Conservation (phyloP, 2,113 vertebrate species). For the Hirundichthys speculiger region DNA sequence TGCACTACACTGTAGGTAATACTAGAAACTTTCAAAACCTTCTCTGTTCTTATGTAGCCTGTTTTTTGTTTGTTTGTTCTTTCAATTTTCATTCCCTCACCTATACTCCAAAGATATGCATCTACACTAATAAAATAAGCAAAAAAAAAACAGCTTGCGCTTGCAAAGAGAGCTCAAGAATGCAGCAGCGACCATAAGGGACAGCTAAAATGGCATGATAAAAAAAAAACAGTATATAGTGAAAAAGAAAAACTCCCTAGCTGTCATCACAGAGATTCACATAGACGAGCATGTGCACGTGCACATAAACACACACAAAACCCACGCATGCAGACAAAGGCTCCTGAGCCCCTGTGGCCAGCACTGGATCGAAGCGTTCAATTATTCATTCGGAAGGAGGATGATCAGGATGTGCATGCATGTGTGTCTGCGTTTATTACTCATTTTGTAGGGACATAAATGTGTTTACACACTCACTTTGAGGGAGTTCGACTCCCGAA, state of each 20-base stretch:
- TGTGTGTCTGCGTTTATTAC: slow-evolving; percentile 22
- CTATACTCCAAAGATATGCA: slow-evolving; percentile 11
- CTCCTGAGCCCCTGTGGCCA: slow-evolving; percentile 52
- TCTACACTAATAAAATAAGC: slow-evolving; percentile 41
- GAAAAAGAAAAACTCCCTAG: slow-evolving; percentile 11
- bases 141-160: slow-evolving; percentile 27
- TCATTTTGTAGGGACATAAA: slow-evolving; percentile 8
- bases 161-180: slow-evolving; percentile 11
- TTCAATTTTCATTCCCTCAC: slow-evolving; percentile 18
- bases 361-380: slow-evolving; percentile 59
- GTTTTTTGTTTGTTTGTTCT: slow-evolving; percentile 33
- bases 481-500: background rate
- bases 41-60: slow-evolving; percentile 21
- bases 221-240: slow-evolving; percentile 31
- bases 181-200: slow-evolving; percentile 9
- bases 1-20: slow-evolving; percentile 26
- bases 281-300: background rate
- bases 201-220: slow-evolving; percentile 24
- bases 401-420: slow-evolving; percentile 25
- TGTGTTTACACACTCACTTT: slow-evolving; percentile 1
- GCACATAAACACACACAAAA: slow-evolving; percentile 1
- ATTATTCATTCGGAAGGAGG: slow-evolving; percentile 70
- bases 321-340: slow-evolving; percentile 23
- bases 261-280: slow-evolving; percentile 10
- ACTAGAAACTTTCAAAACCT: slow-evolving; percentile 39